Conservation (phyloP, 2,797 vertebrate genomes). For the Tinamus major region DNA sequence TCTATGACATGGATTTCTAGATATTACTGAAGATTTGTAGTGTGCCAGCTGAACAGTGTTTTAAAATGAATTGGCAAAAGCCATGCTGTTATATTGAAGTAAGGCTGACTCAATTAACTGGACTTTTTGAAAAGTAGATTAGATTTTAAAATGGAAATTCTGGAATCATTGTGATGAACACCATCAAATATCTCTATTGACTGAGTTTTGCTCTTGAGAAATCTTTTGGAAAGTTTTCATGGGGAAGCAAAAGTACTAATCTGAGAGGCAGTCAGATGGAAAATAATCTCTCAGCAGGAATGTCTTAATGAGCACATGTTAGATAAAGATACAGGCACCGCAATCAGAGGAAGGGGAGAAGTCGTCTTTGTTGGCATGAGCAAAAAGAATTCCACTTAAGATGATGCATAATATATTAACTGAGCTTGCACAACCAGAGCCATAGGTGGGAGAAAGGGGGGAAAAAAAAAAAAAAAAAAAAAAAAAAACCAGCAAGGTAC, state of each 20-base stretch:
- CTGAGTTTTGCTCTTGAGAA: neutral
- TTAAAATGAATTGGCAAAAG: neutral
- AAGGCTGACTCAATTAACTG: neutral
- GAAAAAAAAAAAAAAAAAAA: neutral
- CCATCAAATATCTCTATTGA: neutral
- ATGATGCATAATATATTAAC: neutral
- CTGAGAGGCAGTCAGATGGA: neutral
- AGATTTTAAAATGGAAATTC: neutral
- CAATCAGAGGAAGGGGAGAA: neutral
- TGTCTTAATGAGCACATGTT: neutral
- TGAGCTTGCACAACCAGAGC: neutral
- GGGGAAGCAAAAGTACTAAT: neutral
- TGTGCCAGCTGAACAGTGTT: neutral
- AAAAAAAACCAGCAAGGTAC: too few species aligned
- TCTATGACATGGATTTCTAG: neutral
- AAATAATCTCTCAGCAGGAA: neutral
- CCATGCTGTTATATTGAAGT: neutral
- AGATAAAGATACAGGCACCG: neutral
- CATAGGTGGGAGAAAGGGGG: neutral
- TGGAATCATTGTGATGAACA: neutral
- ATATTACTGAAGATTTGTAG: neutral
- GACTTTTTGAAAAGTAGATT: neutral
- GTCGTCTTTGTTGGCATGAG: neutral
- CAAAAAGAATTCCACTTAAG: neutral
- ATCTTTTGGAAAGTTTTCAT: neutral